A percentile compares a stretch with the other conserved stretches of the same genome.
These are phyloP conservation scores for Pipa parva DNA, from an alignment of 2,113 vertebrate species.

Conservation along the genomic window DNA sequence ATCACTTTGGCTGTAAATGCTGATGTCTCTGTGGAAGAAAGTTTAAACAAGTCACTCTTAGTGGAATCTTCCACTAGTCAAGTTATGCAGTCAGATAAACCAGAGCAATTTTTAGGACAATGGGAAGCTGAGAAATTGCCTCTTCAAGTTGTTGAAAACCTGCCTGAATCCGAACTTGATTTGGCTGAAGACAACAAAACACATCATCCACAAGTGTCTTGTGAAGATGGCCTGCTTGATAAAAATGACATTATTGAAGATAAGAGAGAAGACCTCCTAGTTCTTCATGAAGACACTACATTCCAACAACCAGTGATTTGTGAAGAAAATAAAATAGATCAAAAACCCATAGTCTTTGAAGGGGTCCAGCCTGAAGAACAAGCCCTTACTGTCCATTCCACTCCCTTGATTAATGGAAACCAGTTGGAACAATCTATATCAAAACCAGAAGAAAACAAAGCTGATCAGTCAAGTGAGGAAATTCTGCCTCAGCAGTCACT, in stretches of 20 bases:
- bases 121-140: not conserved
- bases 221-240: not conserved
- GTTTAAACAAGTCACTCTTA: no score
- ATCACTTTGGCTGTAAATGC: no score
- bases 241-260: not conserved
- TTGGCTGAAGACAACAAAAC: not conserved
- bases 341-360: not conserved
- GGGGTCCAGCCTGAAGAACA: not conserved
- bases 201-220: not conserved
- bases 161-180: not conserved
- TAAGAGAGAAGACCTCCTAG: not conserved
- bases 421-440: no score
- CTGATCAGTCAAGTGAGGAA: not conserved
- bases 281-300: not conserved
- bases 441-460: no score
- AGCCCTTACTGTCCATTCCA: not conserved
- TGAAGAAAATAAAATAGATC: not conserved
- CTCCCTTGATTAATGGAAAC: no score
- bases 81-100: no score
- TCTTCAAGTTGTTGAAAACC: not conserved
- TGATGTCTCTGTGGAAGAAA: no score
- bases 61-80: no score
- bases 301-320: not conserved
- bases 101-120: not conserved
- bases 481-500: not conserved